phyloP scores from a whole-genome alignment of 2,888 invertebrate species.

The Danaus chrysippus region DNA sequence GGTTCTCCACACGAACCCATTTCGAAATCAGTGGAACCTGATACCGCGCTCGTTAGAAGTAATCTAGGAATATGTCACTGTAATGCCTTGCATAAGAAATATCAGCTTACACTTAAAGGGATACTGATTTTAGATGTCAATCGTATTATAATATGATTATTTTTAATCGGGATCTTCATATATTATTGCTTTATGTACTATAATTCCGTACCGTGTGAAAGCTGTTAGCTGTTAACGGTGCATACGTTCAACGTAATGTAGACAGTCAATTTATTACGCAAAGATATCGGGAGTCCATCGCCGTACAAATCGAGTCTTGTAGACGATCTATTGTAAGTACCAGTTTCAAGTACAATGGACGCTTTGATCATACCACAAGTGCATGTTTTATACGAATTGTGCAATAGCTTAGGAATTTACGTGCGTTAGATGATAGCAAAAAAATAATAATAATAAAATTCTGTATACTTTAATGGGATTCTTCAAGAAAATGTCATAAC shows the following conservation, averaged over 20 bases:
- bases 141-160: no score
- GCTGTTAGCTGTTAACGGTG: conserved; percentile 49
- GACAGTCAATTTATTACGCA: conserved; percentile 65
- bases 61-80: conserved; percentile 20
- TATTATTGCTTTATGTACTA: background rate
- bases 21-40: conserved; percentile 23
- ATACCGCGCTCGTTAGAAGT: conserved; percentile 25
- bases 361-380: conserved; percentile 29
- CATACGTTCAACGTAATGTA: conserved; percentile 53
- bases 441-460: no score
- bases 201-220: conserved; percentile 21
- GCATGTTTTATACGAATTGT: conserved; percentile 13
- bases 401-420: conserved; percentile 18
- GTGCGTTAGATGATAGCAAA: no score
- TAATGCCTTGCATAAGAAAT: background rate
- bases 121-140: background rate
- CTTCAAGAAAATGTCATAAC: no score
- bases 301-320: conserved; percentile 5
- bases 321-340: conserved; percentile 33
- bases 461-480: no score
- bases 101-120: background rate
- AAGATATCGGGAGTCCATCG: conserved; percentile 56
- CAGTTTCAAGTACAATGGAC: conserved; percentile 34
- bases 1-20: conserved; percentile 30
- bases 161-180: background rate